Conservation (phyloP, 2,797 vertebrate genomes). For the Cirrhinus mrigala region DNA sequence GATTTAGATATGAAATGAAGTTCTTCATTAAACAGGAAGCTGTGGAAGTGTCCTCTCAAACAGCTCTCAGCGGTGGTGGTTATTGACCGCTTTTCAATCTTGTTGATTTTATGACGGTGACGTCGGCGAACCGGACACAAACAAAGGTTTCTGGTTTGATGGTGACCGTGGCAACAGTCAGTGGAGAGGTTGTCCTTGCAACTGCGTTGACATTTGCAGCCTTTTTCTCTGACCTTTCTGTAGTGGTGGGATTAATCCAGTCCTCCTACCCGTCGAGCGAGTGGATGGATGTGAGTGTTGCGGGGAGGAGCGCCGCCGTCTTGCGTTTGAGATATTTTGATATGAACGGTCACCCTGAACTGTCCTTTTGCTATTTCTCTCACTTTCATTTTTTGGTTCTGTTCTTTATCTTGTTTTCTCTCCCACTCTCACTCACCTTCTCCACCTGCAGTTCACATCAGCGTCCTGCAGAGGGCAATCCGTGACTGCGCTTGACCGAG, state of each 20-base stretch:
- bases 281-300: slow-evolving; percentile 27
- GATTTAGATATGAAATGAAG: neutral
- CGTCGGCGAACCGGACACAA: neutral
- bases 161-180: slow-evolving; percentile 31
- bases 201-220: slow-evolving; percentile 57
- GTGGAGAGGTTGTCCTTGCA: slow-evolving; percentile 33
- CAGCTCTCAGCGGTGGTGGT: neutral
- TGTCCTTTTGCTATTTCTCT: slow-evolving; percentile 35
- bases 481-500: slow-evolving; percentile 49
- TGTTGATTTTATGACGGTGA: slow-evolving; percentile 6
- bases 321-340: slow-evolving; percentile 37
- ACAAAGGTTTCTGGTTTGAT: slow-evolving; percentile 14
- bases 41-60: neutral
- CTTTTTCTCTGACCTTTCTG: slow-evolving; percentile 53
- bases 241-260: slow-evolving; percentile 55
- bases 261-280: slow-evolving; percentile 7
- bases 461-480: slow-evolving; percentile 64
- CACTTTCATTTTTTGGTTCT: slow-evolving; percentile 5
- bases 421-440: slow-evolving; percentile 7
- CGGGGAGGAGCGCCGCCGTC: neutral
- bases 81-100: slow-evolving; percentile 17
- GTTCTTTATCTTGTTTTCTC: slow-evolving; percentile 40
- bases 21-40: slow-evolving; percentile 11
- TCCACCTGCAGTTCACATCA: slow-evolving; percentile 33
- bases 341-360: slow-evolving; percentile 32